A percentile compares a stretch with the other conserved stretches of the same genome.
Evolutionary conservation across 2,888 invertebrate species (phyloP).

Genomic region (Priocnemis perturbator): DNA sequence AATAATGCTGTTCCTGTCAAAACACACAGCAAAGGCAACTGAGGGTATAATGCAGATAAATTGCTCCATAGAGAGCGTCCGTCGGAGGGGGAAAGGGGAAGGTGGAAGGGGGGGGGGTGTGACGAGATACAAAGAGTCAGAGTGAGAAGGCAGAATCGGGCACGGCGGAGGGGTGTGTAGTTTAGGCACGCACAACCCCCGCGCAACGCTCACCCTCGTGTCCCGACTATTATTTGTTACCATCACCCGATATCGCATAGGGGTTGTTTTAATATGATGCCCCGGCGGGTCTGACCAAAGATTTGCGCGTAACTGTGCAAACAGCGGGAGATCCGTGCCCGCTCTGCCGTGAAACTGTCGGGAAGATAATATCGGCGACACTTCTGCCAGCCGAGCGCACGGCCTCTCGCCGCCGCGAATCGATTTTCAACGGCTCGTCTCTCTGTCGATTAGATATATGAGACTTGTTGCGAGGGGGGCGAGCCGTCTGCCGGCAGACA

Average conservation of each 20-base stretch:
- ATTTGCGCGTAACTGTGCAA: constrained; percentile 61
- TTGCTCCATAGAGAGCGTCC: constrained; percentile 66
- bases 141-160: not conserved
- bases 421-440: too few species aligned
- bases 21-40: constrained; percentile 72
- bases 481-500: too few species aligned
- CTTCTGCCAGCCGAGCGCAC: too few species aligned
- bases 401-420: too few species aligned
- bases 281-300: constrained; percentile 48
- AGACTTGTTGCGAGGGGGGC: too few species aligned
- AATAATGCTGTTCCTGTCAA: constrained; percentile 76
- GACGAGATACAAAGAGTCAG: constrained; percentile 16
- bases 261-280: constrained; percentile 62
- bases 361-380: constrained; percentile 49
- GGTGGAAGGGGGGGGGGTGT: constrained; percentile 20
- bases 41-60: constrained; percentile 75
- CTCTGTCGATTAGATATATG: too few species aligned
- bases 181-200: constrained; percentile 26
- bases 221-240: constrained; percentile 57
- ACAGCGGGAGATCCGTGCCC: constrained; percentile 43
- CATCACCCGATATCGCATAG: constrained; percentile 41
- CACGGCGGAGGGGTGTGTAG: constrained; percentile 18
- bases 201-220: constrained; percentile 38
- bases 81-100: constrained; percentile 26
- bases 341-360: constrained; percentile 53